Evolutionary conservation across 2,113 vertebrate genomes (phyloP), one percentile per base, ranked within the genome.

Genomic region (Amblyopsis rosae): DNA sequence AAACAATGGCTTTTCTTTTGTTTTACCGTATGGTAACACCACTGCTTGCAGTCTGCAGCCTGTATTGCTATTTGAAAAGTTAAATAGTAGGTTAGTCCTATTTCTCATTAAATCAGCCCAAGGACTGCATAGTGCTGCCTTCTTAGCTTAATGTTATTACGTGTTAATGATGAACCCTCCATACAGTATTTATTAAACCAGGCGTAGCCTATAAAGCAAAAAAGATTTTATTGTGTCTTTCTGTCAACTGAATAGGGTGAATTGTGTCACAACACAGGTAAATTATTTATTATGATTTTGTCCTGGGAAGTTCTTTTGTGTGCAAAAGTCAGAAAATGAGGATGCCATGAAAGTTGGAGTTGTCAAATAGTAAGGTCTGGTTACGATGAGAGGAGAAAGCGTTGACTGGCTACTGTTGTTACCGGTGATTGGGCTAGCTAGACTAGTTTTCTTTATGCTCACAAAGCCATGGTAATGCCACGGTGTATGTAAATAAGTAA

Each of bases 51-150:
- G 48, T 73, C 75, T 41, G 35, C 7, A 41, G 35, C 55, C 35
- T 71, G 45, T 70, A 62, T 86, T 80, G 65, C 63, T 74, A 50
- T 73, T 1, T 6, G 51, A 86, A 72, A 77, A 79, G 82, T 85
- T 66, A 79, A 69, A 26, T 26, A 26, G 2, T 26, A 82, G 60
- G 81, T 78, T 73, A 12, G 13, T 51, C 35, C 5, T 41, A 74
- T 72, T 75, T 69, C 58, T 49, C 7, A 59, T 57, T 53, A 75
- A 82, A 77, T 82, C 72, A 69, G 46, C 67, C 62, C 76, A 69
- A 73, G 76, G 79, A 77, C 47, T 33, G 67, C 55, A 26, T 19
- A 50, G 0, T 11, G 17, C 17, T 57, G 57, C 73, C 35, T 59
- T 59, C 11, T n/a, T 16, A 17, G 13, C 10, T 51, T 51, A 4